Conservation (phyloP, 2,888 invertebrate genomes). For the Tenthredo livida region DNA sequence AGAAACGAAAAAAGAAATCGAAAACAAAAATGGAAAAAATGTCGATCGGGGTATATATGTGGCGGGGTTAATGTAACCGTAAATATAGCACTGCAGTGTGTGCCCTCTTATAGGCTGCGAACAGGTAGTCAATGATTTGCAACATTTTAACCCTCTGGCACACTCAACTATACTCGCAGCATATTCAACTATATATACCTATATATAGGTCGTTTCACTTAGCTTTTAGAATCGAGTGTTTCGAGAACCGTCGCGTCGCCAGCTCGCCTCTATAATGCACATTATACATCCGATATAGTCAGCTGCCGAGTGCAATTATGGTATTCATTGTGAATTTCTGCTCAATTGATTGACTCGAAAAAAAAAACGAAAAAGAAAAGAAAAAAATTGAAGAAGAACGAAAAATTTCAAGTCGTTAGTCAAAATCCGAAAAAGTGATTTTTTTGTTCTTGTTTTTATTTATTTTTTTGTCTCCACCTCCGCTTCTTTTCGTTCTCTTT, state of each 20-base stretch:
- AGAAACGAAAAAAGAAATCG: neutral
- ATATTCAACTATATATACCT: conserved; percentile 56
- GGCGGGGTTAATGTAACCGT: neutral
- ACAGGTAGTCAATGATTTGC: conserved; percentile 78
- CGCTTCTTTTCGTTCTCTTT: neutral
- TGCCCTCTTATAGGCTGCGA: neutral
- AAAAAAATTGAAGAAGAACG: neutral
- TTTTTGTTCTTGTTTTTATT: neutral
- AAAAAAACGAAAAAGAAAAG: neutral
- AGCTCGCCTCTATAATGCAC: too few species aligned
- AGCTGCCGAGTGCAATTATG: too few species aligned
- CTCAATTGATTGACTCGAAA: neutral
- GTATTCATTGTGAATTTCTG: neutral
- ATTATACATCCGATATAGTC: too few species aligned
- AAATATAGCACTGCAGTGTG: neutral
- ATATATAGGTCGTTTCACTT: neutral
- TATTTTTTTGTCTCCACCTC: neutral
- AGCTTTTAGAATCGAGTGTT: neutral
- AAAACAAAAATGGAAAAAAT: neutral
- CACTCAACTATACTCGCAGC: too few species aligned
- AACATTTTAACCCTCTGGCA: conserved; percentile 70
- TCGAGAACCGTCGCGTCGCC: neutral
- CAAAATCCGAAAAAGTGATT: too few species aligned
- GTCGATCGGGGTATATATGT: neutral
- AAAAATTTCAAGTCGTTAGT: neutral